Evolutionary conservation across 2,888 invertebrate genomes (phyloP).

Genomic region (Colletes collaris): DNA sequence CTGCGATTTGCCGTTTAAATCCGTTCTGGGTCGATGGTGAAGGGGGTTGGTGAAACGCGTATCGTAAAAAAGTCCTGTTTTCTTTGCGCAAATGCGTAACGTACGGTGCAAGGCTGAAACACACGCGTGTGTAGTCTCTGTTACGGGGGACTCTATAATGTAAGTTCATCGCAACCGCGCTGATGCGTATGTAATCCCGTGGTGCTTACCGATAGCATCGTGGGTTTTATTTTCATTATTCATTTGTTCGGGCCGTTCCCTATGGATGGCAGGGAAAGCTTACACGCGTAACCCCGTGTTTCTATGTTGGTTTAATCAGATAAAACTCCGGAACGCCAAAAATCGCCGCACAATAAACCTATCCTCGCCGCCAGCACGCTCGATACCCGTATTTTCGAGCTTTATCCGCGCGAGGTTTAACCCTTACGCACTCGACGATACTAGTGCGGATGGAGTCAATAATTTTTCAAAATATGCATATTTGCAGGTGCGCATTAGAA

Average conservation of each 20-base stretch:
- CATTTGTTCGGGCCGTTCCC: constrained; percentile 80
- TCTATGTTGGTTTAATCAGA: constrained; percentile 82
- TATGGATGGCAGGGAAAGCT: constrained; percentile 72
- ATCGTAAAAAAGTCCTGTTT: constrained; percentile 48
- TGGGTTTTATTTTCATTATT: constrained; percentile 83
- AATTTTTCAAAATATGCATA: too few species aligned
- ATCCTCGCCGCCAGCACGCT: background rate
- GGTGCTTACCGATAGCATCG: constrained; percentile 81
- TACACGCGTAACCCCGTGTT: constrained; percentile 82
- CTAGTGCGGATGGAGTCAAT: too few species aligned
- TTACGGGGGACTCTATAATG: constrained; percentile 63
- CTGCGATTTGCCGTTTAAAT: constrained; percentile 61
- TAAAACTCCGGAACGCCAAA: constrained; percentile 75
- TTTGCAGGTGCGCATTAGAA: too few species aligned
- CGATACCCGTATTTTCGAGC: background rate
- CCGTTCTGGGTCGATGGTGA: constrained; percentile 32
- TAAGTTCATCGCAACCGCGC: constrained; percentile 78
- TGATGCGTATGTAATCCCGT: constrained; percentile 81
- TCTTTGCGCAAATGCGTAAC: constrained; percentile 53
- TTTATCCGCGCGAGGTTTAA: too few species aligned
- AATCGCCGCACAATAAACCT: constrained; percentile 60
- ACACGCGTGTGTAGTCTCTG: constrained; percentile 12
- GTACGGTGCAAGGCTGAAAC: constrained; percentile 15
- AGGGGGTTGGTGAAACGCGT: constrained; percentile 30
- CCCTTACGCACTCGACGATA: too few species aligned